Evolutionary conservation across 2,888 invertebrate genomes (phyloP).

Genomic region (Pimpla rufipes): DNA sequence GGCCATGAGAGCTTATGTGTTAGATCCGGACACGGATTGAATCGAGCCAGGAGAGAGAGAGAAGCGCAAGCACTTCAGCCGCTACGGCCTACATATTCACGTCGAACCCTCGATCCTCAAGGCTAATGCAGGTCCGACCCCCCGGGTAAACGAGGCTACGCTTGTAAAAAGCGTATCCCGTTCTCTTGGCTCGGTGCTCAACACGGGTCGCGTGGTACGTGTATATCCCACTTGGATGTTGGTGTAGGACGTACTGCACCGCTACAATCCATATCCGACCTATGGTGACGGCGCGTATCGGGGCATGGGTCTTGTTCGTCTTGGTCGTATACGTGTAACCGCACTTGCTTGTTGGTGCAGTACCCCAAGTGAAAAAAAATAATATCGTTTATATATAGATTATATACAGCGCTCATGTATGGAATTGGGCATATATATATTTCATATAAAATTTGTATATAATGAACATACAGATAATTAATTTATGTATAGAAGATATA

Average conservation of each 20-base stretch:
- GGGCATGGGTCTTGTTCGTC: too few species aligned
- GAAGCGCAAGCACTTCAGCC: constrained; percentile 44
- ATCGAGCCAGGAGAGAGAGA: not conserved
- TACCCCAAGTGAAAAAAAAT: too few species aligned
- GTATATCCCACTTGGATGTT: not conserved
- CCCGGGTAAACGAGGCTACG: constrained; percentile 61
- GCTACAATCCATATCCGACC: too few species aligned
- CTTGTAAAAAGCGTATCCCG: constrained; percentile 57
- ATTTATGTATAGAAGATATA: too few species aligned
- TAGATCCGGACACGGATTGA: constrained; percentile 51
- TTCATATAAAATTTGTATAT: too few species aligned
- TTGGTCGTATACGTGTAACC: not conserved
- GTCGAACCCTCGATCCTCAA: constrained; percentile 53
- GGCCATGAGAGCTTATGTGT: constrained; percentile 19
- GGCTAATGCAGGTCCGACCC: constrained; percentile 55
- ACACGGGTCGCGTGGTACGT: constrained; percentile 4
- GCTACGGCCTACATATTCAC: constrained; percentile 54
- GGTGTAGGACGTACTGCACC: too few species aligned
- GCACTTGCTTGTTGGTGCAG: too few species aligned
- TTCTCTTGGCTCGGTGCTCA: constrained; percentile 40
- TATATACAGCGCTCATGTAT: too few species aligned
- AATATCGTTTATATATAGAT: too few species aligned
- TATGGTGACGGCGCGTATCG: too few species aligned
- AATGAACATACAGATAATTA: too few species aligned
- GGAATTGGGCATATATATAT: too few species aligned